Evolutionary conservation across 1,140 invertebrate species (phyloP).

Genomic region (Carposina sasakii): DNA sequence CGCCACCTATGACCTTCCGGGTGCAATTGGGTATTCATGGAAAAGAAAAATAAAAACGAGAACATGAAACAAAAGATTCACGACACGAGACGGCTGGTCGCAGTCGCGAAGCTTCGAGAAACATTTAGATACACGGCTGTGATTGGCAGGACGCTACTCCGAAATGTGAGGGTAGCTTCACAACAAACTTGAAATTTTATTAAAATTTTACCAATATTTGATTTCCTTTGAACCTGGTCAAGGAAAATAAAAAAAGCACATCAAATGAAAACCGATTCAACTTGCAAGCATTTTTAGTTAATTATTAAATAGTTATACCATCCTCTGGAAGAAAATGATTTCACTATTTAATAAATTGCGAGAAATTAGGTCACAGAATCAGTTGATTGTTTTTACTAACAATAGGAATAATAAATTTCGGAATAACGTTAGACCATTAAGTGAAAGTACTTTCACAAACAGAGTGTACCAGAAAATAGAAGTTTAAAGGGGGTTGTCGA

Average conservation of each 20-base stretch:
- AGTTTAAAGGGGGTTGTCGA: constrained; percentile 36
- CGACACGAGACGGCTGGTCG: constrained; percentile 38
- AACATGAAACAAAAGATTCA: constrained; percentile 65
- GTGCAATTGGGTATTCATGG: constrained; percentile 80
- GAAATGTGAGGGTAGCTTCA: no score
- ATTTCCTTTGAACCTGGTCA: no score
- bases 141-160: constrained; percentile 19
- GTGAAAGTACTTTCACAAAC: constrained; percentile 38
- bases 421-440: constrained; percentile 41
- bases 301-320: no score
- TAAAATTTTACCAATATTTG: no score
- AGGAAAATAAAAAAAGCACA: no score
- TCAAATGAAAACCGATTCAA: no score
- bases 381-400: no score
- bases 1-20: constrained; percentile 98
- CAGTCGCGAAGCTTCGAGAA: constrained; percentile 11
- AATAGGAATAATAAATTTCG: constrained; percentile 20
- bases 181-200: no score
- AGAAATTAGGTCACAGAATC: no score
- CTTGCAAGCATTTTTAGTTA: no score
- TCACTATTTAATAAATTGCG: no score
- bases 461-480: constrained; percentile 36
- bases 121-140: constrained; percentile 19
- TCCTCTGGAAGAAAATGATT: no score
- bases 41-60: constrained; percentile 75